Evolutionary conservation across 1,140 invertebrate genomes (phyloP).

Genomic region (Chironomus striatipennis): DNA sequence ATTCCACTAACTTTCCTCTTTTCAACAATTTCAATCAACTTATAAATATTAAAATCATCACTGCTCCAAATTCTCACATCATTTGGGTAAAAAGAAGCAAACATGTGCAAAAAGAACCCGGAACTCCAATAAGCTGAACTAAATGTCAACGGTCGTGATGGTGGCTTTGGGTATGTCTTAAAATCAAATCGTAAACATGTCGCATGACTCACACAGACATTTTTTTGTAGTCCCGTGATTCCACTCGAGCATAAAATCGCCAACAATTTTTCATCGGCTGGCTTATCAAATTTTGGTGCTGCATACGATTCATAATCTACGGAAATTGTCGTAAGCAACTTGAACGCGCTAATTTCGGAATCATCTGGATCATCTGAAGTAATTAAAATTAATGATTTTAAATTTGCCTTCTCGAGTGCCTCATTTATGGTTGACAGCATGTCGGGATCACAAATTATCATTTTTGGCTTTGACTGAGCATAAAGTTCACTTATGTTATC

Average conservation of each 20-base stretch:
- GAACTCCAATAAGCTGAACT: slow-evolving; percentile 38
- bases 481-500: slow-evolving; percentile 32
- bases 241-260: slow-evolving; percentile 52
- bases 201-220: slow-evolving; percentile 41
- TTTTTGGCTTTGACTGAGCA: slow-evolving; percentile 33
- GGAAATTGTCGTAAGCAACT: not conserved
- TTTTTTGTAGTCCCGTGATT: slow-evolving; percentile 70
- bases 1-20: slow-evolving; percentile 26
- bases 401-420: slow-evolving; percentile 27
- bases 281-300: not conserved
- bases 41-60: slow-evolving; percentile 30
- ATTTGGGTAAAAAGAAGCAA: slow-evolving; percentile 29
- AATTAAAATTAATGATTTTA: slow-evolving; percentile 17
- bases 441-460: slow-evolving; percentile 36
- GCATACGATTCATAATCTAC: not conserved
- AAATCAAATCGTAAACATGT: not conserved
- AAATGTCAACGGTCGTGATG: slow-evolving; percentile 27
- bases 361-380: not conserved
- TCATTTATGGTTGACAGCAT: slow-evolving; percentile 30
- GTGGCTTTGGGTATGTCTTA: not conserved
- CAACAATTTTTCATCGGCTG: not conserved
- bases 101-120: slow-evolving; percentile 31
- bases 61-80: slow-evolving; percentile 26
- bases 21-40: slow-evolving; percentile 34
- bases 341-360: not conserved